Evolutionary conservation across 2,797 vertebrate genomes (phyloP), one percentile per base, ranked within the genome.

Genomic region (Channa striata): DNA sequence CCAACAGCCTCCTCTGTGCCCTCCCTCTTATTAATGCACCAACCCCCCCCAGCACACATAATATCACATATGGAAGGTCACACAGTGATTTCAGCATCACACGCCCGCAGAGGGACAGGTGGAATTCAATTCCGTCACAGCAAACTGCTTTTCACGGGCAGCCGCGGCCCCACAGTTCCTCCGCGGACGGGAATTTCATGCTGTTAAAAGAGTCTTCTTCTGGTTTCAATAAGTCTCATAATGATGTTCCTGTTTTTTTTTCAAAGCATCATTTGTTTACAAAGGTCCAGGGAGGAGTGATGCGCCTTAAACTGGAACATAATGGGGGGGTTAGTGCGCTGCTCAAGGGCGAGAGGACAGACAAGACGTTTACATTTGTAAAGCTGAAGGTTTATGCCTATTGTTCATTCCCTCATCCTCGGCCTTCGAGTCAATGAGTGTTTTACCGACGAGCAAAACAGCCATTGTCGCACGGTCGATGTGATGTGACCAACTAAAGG

Each of bases 171-270:
- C 5, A n/a, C 46, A 2, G 59, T 80, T 74, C 37, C n/a, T 33
- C 78, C 70, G 33, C 68, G 73, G 83, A 89, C 81, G 36, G 81
- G 85, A 82, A 86, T 89, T 62, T 82, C 72, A 81, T 52, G 58
- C 76, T 42, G 75, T 70, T 76, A 68, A 83, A 81, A 68, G 39
- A 61, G 52, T 51, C 65, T 77, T 83, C 74, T 46, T 64, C 54
- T 30, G 37, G 8, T 60, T 70, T 66, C 53, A 74, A 14, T 59
- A 11, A 83, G 59, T 74, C 57, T 42, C 62, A 21, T 23, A 14
- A 63, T 12, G 49, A 23, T 1, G 7, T 49, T 66, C 73, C 56
- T 47, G 52, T 7, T 48, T 20, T 51, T 58, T 11, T 60, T 51
- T 2, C 19, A 54, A 34, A 54, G 2, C 43, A 44, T 59, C 16